Evolutionary conservation across 2,113 vertebrate genomes (phyloP).

Genomic region (Microtus oregoni): DNA sequence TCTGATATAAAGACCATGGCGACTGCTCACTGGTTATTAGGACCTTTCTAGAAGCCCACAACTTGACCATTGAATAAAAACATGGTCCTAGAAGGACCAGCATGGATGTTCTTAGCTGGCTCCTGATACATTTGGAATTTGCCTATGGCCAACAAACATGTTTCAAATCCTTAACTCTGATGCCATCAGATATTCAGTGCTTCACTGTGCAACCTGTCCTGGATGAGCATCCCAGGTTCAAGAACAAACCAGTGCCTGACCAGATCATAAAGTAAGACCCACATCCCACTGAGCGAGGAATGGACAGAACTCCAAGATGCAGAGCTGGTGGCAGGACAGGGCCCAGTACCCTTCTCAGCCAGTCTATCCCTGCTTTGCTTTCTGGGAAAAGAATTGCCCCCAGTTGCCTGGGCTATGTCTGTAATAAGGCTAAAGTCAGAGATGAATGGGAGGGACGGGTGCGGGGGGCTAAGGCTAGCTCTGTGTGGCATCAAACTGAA

Average conservation of each 20-base stretch:
- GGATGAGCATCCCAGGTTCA: constrained; percentile 95
- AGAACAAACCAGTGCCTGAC: constrained; percentile 97
- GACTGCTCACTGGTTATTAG: background rate
- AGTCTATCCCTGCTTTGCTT: background rate
- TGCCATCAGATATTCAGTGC: constrained; percentile 95
- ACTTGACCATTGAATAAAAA: background rate
- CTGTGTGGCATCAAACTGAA: rapidly evolving
- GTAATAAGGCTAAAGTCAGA: background rate
- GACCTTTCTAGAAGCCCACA: background rate
- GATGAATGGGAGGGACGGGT: background rate
- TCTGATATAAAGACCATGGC: background rate
- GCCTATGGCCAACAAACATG: rapidly evolving
- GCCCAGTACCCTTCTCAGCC: background rate
- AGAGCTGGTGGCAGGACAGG: background rate
- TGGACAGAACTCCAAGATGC: background rate
- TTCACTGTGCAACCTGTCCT: constrained; percentile 97
- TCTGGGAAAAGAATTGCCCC: background rate
- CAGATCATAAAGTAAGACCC: constrained; percentile 97
- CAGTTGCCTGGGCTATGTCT: background rate
- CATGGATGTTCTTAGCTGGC: background rate
- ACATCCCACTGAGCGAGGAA: background rate
- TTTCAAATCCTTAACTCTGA: constrained; percentile 87
- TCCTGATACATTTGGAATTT: background rate
- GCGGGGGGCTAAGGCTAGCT: background rate
- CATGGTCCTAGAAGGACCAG: background rate